Evolutionary conservation across 2,797 vertebrate species (phyloP), one percentile per base, ranked within the genome.

Genomic region (Tadarida brasiliensis): DNA sequence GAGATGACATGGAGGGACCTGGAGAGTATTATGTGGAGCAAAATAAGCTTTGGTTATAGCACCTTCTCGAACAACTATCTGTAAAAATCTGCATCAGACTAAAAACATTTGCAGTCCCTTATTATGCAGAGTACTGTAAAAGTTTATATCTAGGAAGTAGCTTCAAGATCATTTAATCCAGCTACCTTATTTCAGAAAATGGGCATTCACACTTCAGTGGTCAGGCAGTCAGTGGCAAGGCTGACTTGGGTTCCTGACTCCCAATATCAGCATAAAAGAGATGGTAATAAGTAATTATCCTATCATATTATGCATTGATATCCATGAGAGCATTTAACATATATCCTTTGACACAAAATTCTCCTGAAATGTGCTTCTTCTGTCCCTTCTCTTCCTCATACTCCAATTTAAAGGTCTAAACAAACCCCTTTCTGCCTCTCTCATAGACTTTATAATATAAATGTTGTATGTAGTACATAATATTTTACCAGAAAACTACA

Each of bases 401-500:
- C n/a, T 22, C 78, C 87, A 96, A 84, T 92, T 96, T 96, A 94
- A 97, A 97, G 87, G 33, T 96, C 86, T 93, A 95, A 97, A 97
- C 94, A 93, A 96, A 96, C n/a, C 39, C 83, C 78, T 96, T 93
- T 93, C 56, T 95, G 88, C 57, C 20, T 96, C 54, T 74, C 71
- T 94, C 68, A 91, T 91, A 91, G 89, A 94, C 88, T 96, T 97
- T 97, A 96, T 93, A 98, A 97, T 94, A 97, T 87, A 90, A 95
- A 94, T 86, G 90, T 94, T 95, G 76, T 94, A 93, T 74, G 93
- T 95, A 97, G 65, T 93, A 96, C 95, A 87, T 91, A 83, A 92
- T 93, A 95, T 93, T 97, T 97, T 96, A 96, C 87, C 90, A 96
- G 91, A 96, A 97, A 95, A 96, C 82, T 92, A 96, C 87, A 97